phyloP scores from a whole-genome alignment of 2,888 invertebrate genomes.

The Athalia cordata region DNA sequence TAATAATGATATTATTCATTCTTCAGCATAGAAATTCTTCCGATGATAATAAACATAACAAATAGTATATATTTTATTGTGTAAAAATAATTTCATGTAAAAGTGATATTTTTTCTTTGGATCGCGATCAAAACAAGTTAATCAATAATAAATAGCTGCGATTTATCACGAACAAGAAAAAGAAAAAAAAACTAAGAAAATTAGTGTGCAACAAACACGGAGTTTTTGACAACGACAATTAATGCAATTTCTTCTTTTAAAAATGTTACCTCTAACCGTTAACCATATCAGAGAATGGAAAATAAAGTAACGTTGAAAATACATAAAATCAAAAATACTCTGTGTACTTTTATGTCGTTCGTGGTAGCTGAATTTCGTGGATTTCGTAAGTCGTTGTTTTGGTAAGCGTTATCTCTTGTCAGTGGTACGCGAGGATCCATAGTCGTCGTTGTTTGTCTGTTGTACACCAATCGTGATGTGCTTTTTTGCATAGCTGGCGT shows the following conservation, averaged over 20 bases:
- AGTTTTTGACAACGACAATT: not conserved
- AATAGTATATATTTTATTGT: not conserved
- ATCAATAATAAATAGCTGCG: no score
- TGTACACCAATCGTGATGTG: slow-evolving; percentile 61
- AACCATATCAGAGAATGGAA: slow-evolving; percentile 1
- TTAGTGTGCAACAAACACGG: not conserved
- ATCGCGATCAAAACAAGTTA: no score
- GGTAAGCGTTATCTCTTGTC: slow-evolving; percentile 65
- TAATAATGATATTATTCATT: slow-evolving; percentile 52
- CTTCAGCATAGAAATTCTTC: slow-evolving; percentile 46
- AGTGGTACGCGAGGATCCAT: slow-evolving; percentile 62
- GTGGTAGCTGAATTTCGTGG: not conserved
- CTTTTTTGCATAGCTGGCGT: slow-evolving; percentile 67
- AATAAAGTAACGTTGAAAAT: slow-evolving; percentile 31
- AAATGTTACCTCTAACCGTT: not conserved
- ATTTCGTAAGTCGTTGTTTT: slow-evolving; percentile 59
- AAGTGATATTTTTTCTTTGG: no score
- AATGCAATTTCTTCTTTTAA: not conserved
- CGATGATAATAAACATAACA: slow-evolving; percentile 1
- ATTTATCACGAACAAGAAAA: not conserved
- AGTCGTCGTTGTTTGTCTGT: slow-evolving; percentile 62
- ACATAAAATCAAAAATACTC: slow-evolving; percentile 27
- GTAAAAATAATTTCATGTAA: no score
- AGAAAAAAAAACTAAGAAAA: not conserved
- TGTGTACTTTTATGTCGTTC: not conserved